These are phyloP conservation scores for Noctua janthina DNA, from an alignment of 2,888 invertebrate species.

Conservation along the genomic window DNA sequence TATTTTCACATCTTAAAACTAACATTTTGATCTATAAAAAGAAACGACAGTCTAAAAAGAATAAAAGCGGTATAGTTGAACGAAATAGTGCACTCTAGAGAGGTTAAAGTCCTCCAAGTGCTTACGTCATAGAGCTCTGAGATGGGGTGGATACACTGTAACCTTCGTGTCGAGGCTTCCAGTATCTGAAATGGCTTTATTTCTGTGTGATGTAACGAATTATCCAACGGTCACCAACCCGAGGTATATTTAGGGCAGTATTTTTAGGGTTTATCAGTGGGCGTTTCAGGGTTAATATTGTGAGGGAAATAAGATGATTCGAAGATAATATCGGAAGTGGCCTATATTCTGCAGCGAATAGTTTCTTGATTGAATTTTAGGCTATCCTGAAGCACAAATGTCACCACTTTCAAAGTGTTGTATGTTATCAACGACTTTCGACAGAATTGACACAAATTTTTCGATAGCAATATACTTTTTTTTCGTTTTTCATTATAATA, in stretches of 20 bases:
- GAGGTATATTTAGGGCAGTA: slow-evolving; percentile 31
- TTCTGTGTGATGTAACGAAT: slow-evolving; percentile 54
- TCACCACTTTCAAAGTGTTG: not conserved
- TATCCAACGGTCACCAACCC: slow-evolving; percentile 53
- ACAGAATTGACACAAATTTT: not conserved
- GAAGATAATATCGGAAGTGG: not conserved
- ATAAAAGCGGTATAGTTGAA: slow-evolving; percentile 39
- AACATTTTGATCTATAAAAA: slow-evolving; percentile 33
- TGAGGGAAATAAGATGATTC: not conserved
- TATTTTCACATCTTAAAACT: slow-evolving; percentile 19
- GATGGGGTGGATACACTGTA: slow-evolving; percentile 42
- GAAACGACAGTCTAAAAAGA: slow-evolving; percentile 32
- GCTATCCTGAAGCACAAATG: not conserved
- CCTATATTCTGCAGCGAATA: not conserved
- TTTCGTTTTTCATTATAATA: not conserved
- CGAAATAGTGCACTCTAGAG: slow-evolving; percentile 45
- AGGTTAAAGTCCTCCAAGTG: slow-evolving; percentile 56
- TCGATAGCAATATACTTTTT: not conserved
- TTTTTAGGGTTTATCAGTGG: slow-evolving; percentile 19
- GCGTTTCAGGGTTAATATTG: slow-evolving; percentile 23
- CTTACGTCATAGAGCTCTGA: slow-evolving; percentile 50
- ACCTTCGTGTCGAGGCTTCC: slow-evolving; percentile 52
- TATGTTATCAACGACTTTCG: not conserved
- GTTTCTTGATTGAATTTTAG: not conserved
- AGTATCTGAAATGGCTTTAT: slow-evolving; percentile 54